Conservation (phyloP, 2,797 vertebrate genomes). For the Myripristis murdjan region DNA sequence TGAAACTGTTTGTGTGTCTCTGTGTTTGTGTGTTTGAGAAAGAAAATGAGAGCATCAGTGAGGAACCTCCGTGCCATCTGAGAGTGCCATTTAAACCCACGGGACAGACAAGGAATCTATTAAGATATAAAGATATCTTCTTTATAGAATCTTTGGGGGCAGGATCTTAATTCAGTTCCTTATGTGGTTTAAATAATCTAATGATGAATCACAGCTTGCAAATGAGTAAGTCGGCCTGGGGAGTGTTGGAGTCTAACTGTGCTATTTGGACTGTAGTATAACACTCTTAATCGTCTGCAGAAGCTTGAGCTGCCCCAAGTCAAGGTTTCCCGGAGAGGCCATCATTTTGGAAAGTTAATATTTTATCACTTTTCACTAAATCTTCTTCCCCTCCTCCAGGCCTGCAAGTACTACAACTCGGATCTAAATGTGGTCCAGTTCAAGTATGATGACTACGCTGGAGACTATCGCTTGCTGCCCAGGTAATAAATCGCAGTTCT, state of each 20-base stretch:
- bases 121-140: constrained; percentile 40
- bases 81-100: constrained; percentile 30
- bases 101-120: constrained; percentile 37
- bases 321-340: constrained; percentile 25
- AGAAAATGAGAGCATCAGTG: not conserved
- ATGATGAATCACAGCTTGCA: constrained; percentile 41
- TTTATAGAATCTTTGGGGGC: constrained; percentile 30
- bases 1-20: constrained; percentile 33
- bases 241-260: constrained; percentile 13
- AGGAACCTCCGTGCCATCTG: not conserved
- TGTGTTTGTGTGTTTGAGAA: not conserved
- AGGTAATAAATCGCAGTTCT: constrained; percentile 84
- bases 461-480: constrained; percentile 93
- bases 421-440: constrained; percentile 95
- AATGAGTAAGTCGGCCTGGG: constrained; percentile 25
- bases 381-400: constrained; percentile 82
- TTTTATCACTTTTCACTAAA: constrained; percentile 40
- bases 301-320: constrained; percentile 26
- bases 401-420: constrained; percentile 97
- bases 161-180: constrained; percentile 46
- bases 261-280: not conserved
- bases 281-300: constrained; percentile 35
- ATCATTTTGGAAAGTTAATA: constrained; percentile 51
- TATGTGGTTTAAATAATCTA: constrained; percentile 59
- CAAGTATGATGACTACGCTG: constrained; percentile 94